These are phyloP conservation scores for Hestina assimilis DNA, from an alignment of 1,140 invertebrate genomes.

Conservation along the genomic window DNA sequence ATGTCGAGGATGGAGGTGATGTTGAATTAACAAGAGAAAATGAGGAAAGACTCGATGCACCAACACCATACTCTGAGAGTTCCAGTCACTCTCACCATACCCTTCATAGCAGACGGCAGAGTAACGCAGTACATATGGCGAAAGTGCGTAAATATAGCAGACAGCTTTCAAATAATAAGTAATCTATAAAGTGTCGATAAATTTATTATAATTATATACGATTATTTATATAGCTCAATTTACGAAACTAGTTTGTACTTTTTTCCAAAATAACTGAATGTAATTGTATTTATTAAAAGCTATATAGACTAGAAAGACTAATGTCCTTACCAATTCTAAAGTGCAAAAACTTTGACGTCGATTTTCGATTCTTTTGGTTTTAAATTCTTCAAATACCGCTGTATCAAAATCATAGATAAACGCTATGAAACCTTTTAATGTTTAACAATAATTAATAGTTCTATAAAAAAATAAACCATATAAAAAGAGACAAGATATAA, in stretches of 20 bases:
- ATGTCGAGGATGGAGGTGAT: constrained; percentile 43
- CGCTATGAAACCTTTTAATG: too few species aligned
- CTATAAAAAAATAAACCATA: constrained; percentile 10
- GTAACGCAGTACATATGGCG: constrained; percentile 62
- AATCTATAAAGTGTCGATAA: background rate
- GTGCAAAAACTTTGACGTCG: too few species aligned
- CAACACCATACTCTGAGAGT: constrained; percentile 54
- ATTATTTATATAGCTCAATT: too few species aligned
- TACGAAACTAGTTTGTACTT: too few species aligned
- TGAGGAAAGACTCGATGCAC: constrained; percentile 38
- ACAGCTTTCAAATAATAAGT: constrained; percentile 25
- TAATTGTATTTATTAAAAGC: too few species aligned
- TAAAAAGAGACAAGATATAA: constrained; percentile 19
- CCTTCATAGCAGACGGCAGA: constrained; percentile 56
- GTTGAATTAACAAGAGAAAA: constrained; percentile 40
- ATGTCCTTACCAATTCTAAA: too few species aligned
- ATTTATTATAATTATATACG: background rate
- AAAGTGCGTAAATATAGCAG: constrained; percentile 55
- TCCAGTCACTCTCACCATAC: constrained; percentile 61
- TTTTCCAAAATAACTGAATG: too few species aligned
- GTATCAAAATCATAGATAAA: too few species aligned
- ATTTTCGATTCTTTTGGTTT: too few species aligned
- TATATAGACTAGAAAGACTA: too few species aligned
- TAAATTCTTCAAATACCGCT: too few species aligned
- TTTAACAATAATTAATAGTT: too few species aligned